Percentiles rank a stretch among this genome's conserved stretches.
Conservation (phyloP, 2,888 invertebrate genomes). For the Coelopa pilipes region DNA sequence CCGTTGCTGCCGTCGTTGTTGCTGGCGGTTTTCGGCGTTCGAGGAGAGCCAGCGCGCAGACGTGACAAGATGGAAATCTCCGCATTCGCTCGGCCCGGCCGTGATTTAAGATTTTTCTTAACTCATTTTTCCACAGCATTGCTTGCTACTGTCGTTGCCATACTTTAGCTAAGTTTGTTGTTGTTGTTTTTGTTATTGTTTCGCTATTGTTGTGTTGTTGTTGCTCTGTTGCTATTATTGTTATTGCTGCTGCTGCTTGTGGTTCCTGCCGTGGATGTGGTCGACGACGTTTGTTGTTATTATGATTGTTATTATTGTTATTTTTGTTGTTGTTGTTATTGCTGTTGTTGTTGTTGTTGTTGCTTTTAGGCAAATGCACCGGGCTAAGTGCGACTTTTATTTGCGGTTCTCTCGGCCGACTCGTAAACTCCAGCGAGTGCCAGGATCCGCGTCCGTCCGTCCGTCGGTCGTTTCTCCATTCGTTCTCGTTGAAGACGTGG, state of each 20-base stretch:
- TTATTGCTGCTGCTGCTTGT: too few species aligned
- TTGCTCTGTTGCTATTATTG: too few species aligned
- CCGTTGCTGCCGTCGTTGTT: background rate
- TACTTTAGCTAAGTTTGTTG: too few species aligned
- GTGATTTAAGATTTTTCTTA: constrained; percentile 23
- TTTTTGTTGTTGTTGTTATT: too few species aligned
- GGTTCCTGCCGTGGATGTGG: too few species aligned
- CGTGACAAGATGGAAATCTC: constrained; percentile 52
- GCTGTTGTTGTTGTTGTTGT: too few species aligned
- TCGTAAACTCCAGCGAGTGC: background rate
- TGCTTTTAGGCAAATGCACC: constrained; percentile 20
- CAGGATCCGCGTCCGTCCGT: background rate
- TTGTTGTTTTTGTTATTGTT: constrained; percentile 6
- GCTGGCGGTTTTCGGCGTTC: background rate
- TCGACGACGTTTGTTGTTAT: too few species aligned
- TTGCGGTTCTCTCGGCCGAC: background rate
- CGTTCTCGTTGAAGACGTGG: background rate
- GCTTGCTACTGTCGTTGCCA: background rate
- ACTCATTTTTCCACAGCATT: background rate
- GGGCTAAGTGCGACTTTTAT: constrained; percentile 23
- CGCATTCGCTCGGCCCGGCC: constrained; percentile 28
- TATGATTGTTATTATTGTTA: background rate
- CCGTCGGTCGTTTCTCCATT: too few species aligned
- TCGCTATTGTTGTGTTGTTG: background rate
- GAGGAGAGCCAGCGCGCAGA: constrained; percentile 38